Evolutionary conservation across 2,888 invertebrate genomes (phyloP).

Genomic region (Siphlonurus alternatus): DNA sequence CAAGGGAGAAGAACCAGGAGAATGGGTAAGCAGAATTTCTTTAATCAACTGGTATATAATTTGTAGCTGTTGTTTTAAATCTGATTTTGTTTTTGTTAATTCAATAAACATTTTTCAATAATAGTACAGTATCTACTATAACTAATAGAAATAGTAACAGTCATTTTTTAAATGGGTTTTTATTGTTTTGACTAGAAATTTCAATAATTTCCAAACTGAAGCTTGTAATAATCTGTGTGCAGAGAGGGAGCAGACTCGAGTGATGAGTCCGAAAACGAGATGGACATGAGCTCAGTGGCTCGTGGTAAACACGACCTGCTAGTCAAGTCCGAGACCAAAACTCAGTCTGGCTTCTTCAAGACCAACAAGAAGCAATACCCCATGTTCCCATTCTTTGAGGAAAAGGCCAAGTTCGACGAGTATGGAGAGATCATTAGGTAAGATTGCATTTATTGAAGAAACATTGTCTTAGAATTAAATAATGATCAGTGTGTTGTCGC

Average conservation of each 20-base stretch:
- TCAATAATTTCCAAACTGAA: too few species aligned
- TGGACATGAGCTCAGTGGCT: conserved; percentile 61
- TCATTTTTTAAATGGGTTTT: too few species aligned
- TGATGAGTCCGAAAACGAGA: conserved; percentile 69
- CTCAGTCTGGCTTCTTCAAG: conserved; percentile 65
- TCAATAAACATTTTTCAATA: too few species aligned
- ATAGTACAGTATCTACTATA: too few species aligned
- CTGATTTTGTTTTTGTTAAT: too few species aligned
- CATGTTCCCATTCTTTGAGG: conserved; percentile 91
- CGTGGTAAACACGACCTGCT: conserved; percentile 77
- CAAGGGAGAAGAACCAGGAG: conserved; percentile 27
- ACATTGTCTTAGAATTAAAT: not conserved
- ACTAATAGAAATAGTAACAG: too few species aligned
- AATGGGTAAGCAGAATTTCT: conserved; percentile 23
- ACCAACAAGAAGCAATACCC: conserved; percentile 83
- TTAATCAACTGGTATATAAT: conserved; percentile 13
- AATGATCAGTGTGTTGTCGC: not conserved
- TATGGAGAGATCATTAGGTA: conserved; percentile 86
- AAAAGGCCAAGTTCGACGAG: conserved; percentile 80
- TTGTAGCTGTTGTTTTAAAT: not conserved
- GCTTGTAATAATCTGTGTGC: not conserved
- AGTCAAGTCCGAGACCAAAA: conserved; percentile 54
- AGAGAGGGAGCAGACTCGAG: conserved; percentile 41
- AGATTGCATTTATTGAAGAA: conserved; percentile 9
- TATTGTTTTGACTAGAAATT: too few species aligned